Evolutionary conservation across 2,888 invertebrate genomes (phyloP), one percentile per base, ranked within the genome.

Genomic region (Apodemia zela): DNA sequence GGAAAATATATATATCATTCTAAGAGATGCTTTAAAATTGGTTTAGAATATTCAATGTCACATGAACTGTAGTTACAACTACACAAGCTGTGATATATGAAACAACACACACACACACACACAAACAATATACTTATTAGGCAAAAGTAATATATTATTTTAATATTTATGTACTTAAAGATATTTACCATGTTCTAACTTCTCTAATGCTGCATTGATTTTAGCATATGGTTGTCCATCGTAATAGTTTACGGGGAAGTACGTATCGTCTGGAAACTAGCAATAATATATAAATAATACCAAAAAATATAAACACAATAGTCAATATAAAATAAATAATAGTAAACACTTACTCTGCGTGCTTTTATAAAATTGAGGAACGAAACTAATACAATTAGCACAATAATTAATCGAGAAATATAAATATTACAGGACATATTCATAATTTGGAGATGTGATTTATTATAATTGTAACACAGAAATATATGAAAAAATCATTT

Each of bases 241-340:
- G 59, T 73, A 81, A 69, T 77, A 86, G 57, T 75, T 77, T 38
- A 75, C 75, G 13, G 82, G 75, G 15, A 42, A 42, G 71, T 80
- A 85, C 6, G 75, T 76, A 66, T 83, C 80, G 65, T 79, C 81
- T 7, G 78, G 76, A 71, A 79, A 82, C 86, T 88, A 63, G 67
- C 42, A 69, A 67, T 3, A 42, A 42, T 15, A 42, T 42, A 45
- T 35, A 47, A 60, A 29, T 65, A 38, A 10, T 21, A 15, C 15
- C 35, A 29, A 64, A 61, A 29, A 29, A 42, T 42, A 15, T 42
- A 0, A 42, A 42, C 42, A 42, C 15, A 42, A 15, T 15, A 15
- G 0, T 15, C 4, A 15, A 42, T 0, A 42, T 42, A 45, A 1
- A 62, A 18, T 35, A 47, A 60, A 25, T 65, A 29, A 29, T 29